Base-by-base conservation (phyloP, 2,888 invertebrate species). In the Tenthredo distinguenda region DNA sequence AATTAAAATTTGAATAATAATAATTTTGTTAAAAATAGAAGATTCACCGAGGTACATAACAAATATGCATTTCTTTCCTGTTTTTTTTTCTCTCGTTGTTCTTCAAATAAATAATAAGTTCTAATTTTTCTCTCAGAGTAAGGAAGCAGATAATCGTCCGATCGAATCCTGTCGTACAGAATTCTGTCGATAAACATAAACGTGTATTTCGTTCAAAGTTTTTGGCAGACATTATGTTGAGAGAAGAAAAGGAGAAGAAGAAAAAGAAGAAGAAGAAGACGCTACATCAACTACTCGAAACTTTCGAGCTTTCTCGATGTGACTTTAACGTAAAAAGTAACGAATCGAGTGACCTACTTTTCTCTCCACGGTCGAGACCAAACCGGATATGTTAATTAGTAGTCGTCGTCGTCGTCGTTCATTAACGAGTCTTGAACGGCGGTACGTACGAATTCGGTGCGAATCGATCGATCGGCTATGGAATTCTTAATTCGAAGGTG, bases 351-450 rank as follows among this genome's bases (percentile, higher is more conserved):
- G 81, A 81, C 81, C 81, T 37, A 81, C 58, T 62, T 81, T 62
- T 62, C 40, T 81, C 58, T 62, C 37, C 81, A 81, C 40, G 34
- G 83, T 65, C 47, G 83, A 83, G 21, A 31, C 47, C 26, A 71
- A 83, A 83, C 83, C 83, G 83, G 83, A 83, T 83, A 83, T 83
- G 83, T 47, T 83, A 83, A 83, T 83, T 83, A 68, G 26, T 83
- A 68, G n/a, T 40, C 72, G 72, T n/a, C 72, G 43, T 40, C 37
- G 74, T 55, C 10, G 76, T 77, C 7, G 55, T 77, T 77, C 50
- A 55, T 77, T 77, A 77, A 50, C 77, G 77, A 77, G 55, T 77
- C 77, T 77, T 31, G 55, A 77, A 50, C 50, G 34, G 34, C 77
- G 18, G 5, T 21, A 55, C 34, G 18, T n/a, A 58, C 58, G 81